These are phyloP conservation scores for Eupithecia inturbata DNA, from an alignment of 2,888 invertebrate genomes.

Conservation along the genomic window DNA sequence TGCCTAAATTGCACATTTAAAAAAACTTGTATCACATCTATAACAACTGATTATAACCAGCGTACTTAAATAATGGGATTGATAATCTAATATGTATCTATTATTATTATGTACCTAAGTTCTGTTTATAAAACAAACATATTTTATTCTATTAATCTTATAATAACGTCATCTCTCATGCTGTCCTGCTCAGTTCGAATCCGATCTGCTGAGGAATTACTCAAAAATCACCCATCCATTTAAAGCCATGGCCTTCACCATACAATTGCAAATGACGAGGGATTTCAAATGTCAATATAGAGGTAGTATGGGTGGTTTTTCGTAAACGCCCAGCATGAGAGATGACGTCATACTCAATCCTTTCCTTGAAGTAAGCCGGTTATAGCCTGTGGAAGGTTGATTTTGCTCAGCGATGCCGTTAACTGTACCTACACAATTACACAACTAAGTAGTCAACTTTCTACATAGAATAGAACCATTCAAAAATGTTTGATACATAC, in stretches of 20 bases:
- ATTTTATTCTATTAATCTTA: too few species aligned
- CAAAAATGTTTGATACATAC: conserved; percentile 32
- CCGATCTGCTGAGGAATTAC: too few species aligned
- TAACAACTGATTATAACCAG: background rate
- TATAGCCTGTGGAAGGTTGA: background rate
- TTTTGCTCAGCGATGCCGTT: background rate
- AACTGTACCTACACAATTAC: background rate
- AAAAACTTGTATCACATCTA: background rate
- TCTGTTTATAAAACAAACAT: too few species aligned
- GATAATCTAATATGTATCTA: too few species aligned
- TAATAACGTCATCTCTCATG: background rate
- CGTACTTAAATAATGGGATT: background rate
- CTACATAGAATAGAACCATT: conserved; percentile 34
- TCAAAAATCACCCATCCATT: too few species aligned
- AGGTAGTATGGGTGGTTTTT: too few species aligned
- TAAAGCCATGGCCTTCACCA: too few species aligned
- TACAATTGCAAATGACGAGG: too few species aligned
- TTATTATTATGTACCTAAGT: too few species aligned
- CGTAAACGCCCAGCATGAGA: too few species aligned
- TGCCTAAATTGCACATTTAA: background rate
- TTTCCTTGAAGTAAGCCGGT: background rate
- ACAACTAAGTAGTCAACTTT: conserved; percentile 25
- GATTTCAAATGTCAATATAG: too few species aligned
- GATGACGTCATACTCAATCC: too few species aligned
- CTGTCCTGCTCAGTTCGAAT: background rate